These are phyloP conservation scores for Tonatia bakeri DNA, from an alignment of 2,113 vertebrate genomes.

Conservation along the genomic window DNA sequence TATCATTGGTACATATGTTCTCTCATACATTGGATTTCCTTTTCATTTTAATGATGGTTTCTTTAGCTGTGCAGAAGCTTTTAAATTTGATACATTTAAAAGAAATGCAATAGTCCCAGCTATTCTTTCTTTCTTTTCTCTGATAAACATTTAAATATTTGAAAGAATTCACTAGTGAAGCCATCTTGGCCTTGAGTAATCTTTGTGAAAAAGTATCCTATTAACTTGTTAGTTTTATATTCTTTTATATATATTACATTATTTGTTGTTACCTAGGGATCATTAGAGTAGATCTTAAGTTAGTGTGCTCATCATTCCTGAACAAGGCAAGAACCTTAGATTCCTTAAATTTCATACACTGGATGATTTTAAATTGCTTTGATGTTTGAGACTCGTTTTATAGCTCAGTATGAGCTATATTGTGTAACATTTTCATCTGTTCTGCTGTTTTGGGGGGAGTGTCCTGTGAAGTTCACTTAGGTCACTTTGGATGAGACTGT, in stretches of 20 bases:
- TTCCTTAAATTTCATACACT: not conserved
- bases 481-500: not conserved
- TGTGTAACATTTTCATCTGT: not conserved
- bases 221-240: not conserved
- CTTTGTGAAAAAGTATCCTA: not conserved
- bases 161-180: conserved; percentile 11
- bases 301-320: not conserved
- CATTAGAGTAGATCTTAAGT: not conserved
- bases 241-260: not conserved
- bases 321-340: not conserved
- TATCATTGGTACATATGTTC: too few species aligned
- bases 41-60: too few species aligned
- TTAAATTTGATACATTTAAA: too few species aligned
- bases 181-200: not conserved
- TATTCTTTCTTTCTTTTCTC: not conserved
- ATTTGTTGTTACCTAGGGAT: not conserved
- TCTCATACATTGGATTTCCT: too few species aligned
- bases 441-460: not conserved
- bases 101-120: too few species aligned
- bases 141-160: not conserved
- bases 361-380: not conserved
- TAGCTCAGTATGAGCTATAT: not conserved
- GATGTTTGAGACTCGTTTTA: not conserved
- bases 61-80: too few species aligned
- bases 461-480: not conserved